Conservation (phyloP, 2,888 invertebrate species). For the Cloeon dipterum region DNA sequence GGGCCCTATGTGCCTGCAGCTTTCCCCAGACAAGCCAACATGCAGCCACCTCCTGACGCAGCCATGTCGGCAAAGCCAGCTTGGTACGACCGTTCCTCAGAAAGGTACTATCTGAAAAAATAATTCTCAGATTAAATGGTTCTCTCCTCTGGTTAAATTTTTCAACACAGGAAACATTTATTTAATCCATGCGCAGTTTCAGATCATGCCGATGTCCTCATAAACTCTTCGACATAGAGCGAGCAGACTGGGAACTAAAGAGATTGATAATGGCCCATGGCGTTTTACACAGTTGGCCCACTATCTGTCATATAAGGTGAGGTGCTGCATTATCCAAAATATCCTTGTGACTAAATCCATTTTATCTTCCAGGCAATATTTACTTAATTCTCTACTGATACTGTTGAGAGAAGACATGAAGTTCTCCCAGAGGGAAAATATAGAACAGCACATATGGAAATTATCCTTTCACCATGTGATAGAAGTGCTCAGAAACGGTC, state of each 20-base stretch:
- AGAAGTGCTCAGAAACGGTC: conserved; percentile 51
- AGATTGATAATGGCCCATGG: conserved; percentile 33
- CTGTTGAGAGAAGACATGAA: conserved; percentile 57
- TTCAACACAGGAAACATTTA: not conserved
- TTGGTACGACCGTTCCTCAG: conserved; percentile 33
- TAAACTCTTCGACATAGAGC: conserved; percentile 37
- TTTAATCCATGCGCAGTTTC: conserved; percentile 18
- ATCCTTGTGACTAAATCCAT: too few species aligned
- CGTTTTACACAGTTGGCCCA: conserved; percentile 38
- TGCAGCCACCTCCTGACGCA: conserved; percentile 20
- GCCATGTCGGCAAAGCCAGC: conserved; percentile 24
- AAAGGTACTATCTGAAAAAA: too few species aligned
- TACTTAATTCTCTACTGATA: conserved; percentile 41
- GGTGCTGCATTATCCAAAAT: too few species aligned
- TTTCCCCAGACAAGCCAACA: conserved; percentile 13
- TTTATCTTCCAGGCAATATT: conserved; percentile 18
- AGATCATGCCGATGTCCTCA: conserved; percentile 34
- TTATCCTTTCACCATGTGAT: conserved; percentile 71
- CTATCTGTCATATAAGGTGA: conserved; percentile 33
- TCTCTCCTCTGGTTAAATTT: not conserved
- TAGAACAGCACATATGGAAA: conserved; percentile 83
- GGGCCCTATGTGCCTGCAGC: conserved; percentile 3
- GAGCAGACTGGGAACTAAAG: conserved; percentile 42
- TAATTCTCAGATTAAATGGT: too few species aligned
- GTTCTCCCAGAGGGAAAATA: conserved; percentile 65